Percentiles rank a stretch among this genome's conserved stretches.
Conservation (phyloP, 2,888 invertebrate species). For the Ethmia dodecea region DNA sequence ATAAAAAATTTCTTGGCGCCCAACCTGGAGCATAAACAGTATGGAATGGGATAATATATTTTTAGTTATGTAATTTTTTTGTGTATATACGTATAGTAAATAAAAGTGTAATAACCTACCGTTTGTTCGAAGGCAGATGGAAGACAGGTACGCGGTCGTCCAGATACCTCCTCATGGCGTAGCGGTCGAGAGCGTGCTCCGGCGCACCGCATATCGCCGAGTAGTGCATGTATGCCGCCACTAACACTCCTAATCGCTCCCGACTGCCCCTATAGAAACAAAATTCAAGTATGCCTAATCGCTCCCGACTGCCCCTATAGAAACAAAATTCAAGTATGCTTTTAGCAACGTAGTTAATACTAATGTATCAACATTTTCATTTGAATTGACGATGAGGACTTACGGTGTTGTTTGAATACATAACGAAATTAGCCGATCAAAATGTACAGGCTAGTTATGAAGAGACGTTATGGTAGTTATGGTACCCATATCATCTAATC, state of each 20-base stretch:
- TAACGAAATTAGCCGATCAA: too few species aligned
- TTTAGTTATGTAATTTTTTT: background rate
- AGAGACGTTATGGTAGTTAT: too few species aligned
- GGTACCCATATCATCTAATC: too few species aligned
- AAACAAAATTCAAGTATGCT: slow-evolving; percentile 83
- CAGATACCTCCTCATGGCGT: slow-evolving; percentile 94
- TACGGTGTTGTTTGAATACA: too few species aligned
- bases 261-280: slow-evolving; percentile 83
- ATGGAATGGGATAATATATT: too few species aligned
- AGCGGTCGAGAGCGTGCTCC: slow-evolving; percentile 92
- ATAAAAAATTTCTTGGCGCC: too few species aligned
- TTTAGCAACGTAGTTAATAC: too few species aligned
- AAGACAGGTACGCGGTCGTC: slow-evolving; percentile 78
- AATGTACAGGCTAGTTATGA: too few species aligned
- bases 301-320: slow-evolving; percentile 88
- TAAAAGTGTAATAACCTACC: slow-evolving; percentile 30
- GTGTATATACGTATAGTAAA: background rate
- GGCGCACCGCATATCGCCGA: slow-evolving; percentile 92
- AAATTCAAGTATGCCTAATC: slow-evolving; percentile 89
- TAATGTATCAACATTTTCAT: too few species aligned
- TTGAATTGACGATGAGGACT: too few species aligned
- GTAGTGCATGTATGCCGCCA: slow-evolving; percentile 96
- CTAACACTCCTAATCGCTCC: slow-evolving; percentile 90
- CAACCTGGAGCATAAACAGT: too few species aligned
- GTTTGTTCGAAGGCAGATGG: slow-evolving; percentile 66